Conservation (phyloP, 2,113 vertebrate species). For the Agapornis roseicollis region DNA sequence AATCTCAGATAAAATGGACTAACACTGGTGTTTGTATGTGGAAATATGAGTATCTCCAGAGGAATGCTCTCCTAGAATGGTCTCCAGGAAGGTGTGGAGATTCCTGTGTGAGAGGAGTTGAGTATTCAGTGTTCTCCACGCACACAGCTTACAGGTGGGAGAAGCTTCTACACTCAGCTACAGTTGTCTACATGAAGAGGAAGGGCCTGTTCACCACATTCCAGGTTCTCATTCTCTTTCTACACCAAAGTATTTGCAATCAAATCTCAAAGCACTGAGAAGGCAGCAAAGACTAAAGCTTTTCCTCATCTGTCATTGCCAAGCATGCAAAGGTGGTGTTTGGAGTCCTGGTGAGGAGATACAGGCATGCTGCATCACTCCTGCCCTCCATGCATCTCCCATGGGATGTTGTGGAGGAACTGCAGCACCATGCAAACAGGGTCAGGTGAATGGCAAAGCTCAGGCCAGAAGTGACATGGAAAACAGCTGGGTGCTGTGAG, state of each 20-base stretch:
- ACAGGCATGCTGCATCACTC: background rate
- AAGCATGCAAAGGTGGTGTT: background rate
- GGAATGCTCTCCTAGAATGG: background rate
- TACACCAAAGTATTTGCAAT: background rate
- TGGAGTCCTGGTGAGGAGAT: fast-evolving
- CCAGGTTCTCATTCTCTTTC: background rate
- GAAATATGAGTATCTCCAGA: background rate
- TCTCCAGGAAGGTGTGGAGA: background rate
- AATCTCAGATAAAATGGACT: background rate
- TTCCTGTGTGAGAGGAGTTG: background rate
- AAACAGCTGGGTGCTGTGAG: background rate
- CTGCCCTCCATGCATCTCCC: fast-evolving
- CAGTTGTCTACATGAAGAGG: background rate
- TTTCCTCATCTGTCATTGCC: background rate
- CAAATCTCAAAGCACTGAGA: background rate
- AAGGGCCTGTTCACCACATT: background rate
- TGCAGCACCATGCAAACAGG: background rate
- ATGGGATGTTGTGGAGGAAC: background rate
- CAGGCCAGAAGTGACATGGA: background rate
- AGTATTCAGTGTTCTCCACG: background rate
- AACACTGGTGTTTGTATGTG: background rate
- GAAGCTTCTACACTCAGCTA: background rate
- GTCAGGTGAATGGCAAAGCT: background rate
- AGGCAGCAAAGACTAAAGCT: fast-evolving
- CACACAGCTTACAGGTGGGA: background rate